Evolutionary conservation across 2,888 invertebrate species (phyloP).

Genomic region (Ashinkailepas kermadecensis): DNA sequence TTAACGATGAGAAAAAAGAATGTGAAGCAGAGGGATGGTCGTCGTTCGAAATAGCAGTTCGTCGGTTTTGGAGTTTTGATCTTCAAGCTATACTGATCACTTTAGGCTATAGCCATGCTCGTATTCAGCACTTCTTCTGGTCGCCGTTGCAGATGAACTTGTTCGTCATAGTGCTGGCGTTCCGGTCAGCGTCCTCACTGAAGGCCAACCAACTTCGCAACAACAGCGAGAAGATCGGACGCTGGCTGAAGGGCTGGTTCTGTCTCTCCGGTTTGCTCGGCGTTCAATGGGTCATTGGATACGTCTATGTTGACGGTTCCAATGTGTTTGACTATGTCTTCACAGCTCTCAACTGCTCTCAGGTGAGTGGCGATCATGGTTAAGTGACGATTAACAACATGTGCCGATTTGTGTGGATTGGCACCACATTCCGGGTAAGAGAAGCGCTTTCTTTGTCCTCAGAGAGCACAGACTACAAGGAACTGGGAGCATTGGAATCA

Average conservation of each 20-base stretch:
- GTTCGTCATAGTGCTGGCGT: constrained; percentile 25
- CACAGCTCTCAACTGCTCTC: constrained; percentile 43
- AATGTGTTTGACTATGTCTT: constrained; percentile 46
- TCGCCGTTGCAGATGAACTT: constrained; percentile 25
- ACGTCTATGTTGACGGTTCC: constrained; percentile 43
- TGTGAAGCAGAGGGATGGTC: too few species aligned
- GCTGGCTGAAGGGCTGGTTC: constrained; percentile 44
- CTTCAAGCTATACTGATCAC: too few species aligned
- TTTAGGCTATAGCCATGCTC: too few species aligned
- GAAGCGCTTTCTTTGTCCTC: too few species aligned
- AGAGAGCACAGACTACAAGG: too few species aligned
- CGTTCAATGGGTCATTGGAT: constrained; percentile 46
- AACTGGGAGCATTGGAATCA: too few species aligned
- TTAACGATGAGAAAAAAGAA: too few species aligned
- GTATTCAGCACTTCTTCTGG: background rate
- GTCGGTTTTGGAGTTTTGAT: too few species aligned
- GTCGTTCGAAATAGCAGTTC: too few species aligned
- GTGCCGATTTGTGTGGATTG: too few species aligned
- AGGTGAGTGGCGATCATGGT: constrained; percentile 29
- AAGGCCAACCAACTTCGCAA: constrained; percentile 20
- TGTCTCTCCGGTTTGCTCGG: constrained; percentile 46
- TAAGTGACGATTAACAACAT: too few species aligned
- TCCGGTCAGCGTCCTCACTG: constrained; percentile 24
- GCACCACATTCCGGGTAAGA: too few species aligned
- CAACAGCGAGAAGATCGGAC: constrained; percentile 29